These are phyloP conservation scores for Ramazzottius varieornatus DNA, from an alignment of 2,888 invertebrate genomes.

Conservation along the genomic window DNA sequence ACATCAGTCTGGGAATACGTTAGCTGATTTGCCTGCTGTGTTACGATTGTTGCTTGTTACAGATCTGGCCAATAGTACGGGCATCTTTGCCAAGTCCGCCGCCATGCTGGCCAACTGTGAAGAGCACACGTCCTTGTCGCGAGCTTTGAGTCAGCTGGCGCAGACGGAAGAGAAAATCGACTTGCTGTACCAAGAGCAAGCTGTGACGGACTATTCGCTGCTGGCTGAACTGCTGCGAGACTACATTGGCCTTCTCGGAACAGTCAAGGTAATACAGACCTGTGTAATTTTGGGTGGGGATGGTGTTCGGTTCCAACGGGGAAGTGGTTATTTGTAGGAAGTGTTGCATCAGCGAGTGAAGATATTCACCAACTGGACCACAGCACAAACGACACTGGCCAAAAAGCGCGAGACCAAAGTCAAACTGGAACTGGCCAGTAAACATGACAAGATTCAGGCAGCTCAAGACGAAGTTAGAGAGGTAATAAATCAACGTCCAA, in stretches of 20 bases:
- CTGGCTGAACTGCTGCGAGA: conserved; percentile 83
- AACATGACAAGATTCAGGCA: conserved; percentile 56
- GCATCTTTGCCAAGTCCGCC: conserved; percentile 55
- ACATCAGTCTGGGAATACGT: background rate
- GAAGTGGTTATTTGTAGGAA: conserved; percentile 31
- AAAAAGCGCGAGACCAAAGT: conserved; percentile 80
- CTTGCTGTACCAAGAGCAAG: conserved; percentile 60
- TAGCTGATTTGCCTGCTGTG: background rate
- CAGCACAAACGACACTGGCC: conserved; percentile 71
- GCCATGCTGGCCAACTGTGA: conserved; percentile 74
- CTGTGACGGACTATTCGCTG: conserved; percentile 73
- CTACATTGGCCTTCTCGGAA: conserved; percentile 63
- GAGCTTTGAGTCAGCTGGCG: conserved; percentile 63
- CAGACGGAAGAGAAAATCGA: conserved; percentile 65
- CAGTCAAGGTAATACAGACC: conserved; percentile 42
- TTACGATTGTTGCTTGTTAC: conserved; percentile 3
- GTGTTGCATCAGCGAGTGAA: conserved; percentile 44
- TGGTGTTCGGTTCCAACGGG: no score
- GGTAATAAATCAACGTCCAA: conserved; percentile 32
- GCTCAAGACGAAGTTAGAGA: conserved; percentile 73
- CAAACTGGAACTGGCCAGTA: conserved; percentile 61
- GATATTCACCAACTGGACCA: conserved; percentile 90
- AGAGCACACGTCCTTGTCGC: conserved; percentile 64
- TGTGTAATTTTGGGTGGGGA: background rate
- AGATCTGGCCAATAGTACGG: conserved; percentile 49